Base-by-base conservation (phyloP, 2,888 invertebrate genomes). In the Sesamia inferens region DNA sequence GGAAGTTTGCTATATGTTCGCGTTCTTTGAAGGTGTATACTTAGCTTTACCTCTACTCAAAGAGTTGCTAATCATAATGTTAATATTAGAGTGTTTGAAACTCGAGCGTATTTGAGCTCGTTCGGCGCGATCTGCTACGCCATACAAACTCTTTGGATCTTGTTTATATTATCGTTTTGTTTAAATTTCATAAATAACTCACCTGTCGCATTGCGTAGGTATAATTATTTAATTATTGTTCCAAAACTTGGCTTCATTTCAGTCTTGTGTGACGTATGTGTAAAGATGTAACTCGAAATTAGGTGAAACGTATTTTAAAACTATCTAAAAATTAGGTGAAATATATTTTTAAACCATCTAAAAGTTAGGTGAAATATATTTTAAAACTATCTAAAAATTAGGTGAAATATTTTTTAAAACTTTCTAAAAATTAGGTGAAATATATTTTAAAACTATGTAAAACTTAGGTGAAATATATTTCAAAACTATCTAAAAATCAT, bases 161-260 rank as follows among this genome's bases (percentile, higher is more conserved):
- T 57, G 66, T 67, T 62, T 63, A 39, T 54, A 54, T 39, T 73
- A 31, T 31, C 42, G 54, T 55, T 74, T 67, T n/a, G 47, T 58
- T 70, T 47, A 63, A 66, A 19, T 76, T 65, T 65, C 64, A 44
- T 48, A 63, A 44, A 74, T 58, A 24, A 51, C 39, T 81, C 65
- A 68, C 61, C 55, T 76, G 68, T 81, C 68, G 68, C 61, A 65
- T 66, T 62, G 77, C 77, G 77, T 76, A n/a, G n/a, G n/a, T n/a
- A 66, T 61, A 47, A 77, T 76, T 78, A 76, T 68, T 65, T 54
- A 66, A 66, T 69, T 19, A 57, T 47, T 62, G 57, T 58, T 68
- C 19, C 11, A 1, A 31, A 76, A 68, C 13, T 81, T 81, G 14
- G 14, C 19, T 58, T 54, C 31, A 54, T 76, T 61, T 24, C 24